Conservation (phyloP, 2,888 invertebrate genomes). For the Drosophila percnosoma region DNA sequence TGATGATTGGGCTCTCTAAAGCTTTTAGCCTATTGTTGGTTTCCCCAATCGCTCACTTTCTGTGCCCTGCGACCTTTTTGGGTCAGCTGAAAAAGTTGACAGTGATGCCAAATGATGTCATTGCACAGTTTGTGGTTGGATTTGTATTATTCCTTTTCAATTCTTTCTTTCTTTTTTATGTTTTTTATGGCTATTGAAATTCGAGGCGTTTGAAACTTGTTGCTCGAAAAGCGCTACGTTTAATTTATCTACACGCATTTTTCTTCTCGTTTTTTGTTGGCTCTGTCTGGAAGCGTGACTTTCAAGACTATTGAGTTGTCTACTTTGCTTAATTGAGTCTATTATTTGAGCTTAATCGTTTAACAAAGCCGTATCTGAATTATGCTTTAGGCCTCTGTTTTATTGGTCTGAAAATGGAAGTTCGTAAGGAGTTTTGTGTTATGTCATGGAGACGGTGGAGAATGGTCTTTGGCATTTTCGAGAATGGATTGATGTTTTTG, state of each 20-base stretch:
- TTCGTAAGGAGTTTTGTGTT: constrained; percentile 23
- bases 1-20: constrained; percentile 67
- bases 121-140: constrained; percentile 59
- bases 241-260: constrained; percentile 64
- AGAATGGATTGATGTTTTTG: constrained; percentile 10
- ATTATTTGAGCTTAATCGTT: constrained; percentile 75
- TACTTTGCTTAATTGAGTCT: constrained; percentile 75
- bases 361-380: constrained; percentile 56
- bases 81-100: constrained; percentile 61
- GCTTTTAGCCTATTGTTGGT: constrained; percentile 57
- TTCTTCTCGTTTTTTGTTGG: constrained; percentile 26
- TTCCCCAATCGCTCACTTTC: constrained; percentile 4
- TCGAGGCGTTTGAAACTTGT: constrained; percentile 61
- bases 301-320: constrained; percentile 72
- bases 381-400: constrained; percentile 23
- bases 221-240: constrained; percentile 53
- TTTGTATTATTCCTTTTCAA: constrained; percentile 48
- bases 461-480: constrained; percentile 2
- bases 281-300: constrained; percentile 36
- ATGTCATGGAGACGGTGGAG: constrained; percentile 35
- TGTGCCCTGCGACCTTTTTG: constrained; percentile 54
- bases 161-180: constrained; percentile 23
- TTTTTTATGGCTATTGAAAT: constrained; percentile 39
- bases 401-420: constrained; percentile 22
- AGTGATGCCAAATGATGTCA: constrained; percentile 79